Conservation (phyloP, 2,888 invertebrate genomes). For the Poecilus cupreus region DNA sequence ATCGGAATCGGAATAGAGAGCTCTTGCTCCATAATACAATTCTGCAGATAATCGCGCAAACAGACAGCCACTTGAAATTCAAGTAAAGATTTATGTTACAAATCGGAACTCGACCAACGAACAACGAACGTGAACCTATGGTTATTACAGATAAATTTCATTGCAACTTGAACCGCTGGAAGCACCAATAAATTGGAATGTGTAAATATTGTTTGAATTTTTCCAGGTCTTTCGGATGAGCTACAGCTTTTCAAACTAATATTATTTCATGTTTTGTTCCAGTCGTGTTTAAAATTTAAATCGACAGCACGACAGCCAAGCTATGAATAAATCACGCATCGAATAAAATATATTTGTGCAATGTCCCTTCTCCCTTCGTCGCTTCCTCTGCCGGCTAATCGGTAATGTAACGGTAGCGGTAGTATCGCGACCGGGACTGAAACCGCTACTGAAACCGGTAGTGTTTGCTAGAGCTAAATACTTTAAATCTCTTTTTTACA, state of each 20-base stretch:
- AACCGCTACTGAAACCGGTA: no score
- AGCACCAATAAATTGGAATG: not conserved
- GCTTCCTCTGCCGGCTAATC: not conserved
- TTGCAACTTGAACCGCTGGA: not conserved
- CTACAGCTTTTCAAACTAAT: not conserved
- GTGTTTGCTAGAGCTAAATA: not conserved
- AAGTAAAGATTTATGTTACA: slow-evolving; percentile 38
- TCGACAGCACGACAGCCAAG: not conserved
- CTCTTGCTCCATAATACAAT: slow-evolving; percentile 13
- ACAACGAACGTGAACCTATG: not conserved
- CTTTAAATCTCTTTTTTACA: slow-evolving; percentile 8
- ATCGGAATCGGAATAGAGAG: not conserved
- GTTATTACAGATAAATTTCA: slow-evolving; percentile 34
- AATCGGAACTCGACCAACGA: not conserved
- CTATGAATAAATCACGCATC: not conserved
- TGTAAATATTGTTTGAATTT: slow-evolving; percentile 24
- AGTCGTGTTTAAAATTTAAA: not conserved
- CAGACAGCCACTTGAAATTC: slow-evolving; percentile 33
- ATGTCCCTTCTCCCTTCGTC: not conserved
- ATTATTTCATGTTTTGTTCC: not conserved
- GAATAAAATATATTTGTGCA: not conserved
- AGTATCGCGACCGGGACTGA: no score
- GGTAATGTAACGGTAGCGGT: not conserved
- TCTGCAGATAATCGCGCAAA: slow-evolving; percentile 32
- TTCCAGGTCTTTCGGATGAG: not conserved